These are phyloP conservation scores for Ceramica pisi DNA, from an alignment of 2,888 invertebrate genomes.

Conservation along the genomic window DNA sequence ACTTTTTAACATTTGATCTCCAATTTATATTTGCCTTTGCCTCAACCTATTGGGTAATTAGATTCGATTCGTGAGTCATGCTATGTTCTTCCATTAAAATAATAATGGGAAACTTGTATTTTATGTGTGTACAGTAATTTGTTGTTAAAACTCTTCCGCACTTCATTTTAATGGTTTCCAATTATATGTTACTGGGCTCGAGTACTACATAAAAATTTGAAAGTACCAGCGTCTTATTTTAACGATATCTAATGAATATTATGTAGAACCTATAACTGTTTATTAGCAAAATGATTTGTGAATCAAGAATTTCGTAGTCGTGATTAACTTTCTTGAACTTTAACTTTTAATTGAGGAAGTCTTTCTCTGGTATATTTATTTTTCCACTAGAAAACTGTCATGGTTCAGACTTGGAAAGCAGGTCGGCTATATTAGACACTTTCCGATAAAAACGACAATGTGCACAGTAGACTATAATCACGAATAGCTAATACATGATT, in stretches of 20 bases:
- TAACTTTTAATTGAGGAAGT: background rate
- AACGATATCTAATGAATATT: background rate
- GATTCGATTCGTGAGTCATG: slow-evolving; percentile 25
- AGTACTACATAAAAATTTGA: slow-evolving; percentile 10
- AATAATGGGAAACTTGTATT: slow-evolving; percentile 36
- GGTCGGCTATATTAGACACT: background rate
- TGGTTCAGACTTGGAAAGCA: background rate
- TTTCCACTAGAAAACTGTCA: background rate
- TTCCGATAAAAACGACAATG: background rate
- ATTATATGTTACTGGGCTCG: slow-evolving; percentile 30
- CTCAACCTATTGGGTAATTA: slow-evolving; percentile 19
- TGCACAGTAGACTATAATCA: background rate
- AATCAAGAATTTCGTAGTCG: slow-evolving; percentile 1
- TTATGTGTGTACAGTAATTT: slow-evolving; percentile 27
- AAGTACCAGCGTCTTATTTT: background rate
- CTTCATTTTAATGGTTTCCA: slow-evolving; percentile 50
- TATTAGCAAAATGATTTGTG: slow-evolving; percentile 12
- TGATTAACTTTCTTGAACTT: no score
- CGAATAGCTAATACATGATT: no score
- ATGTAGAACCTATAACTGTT: background rate
- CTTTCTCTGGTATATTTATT: slow-evolving; percentile 6
- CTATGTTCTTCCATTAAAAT: slow-evolving; percentile 34
- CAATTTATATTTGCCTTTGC: slow-evolving; percentile 1
- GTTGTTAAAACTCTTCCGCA: slow-evolving; percentile 47
- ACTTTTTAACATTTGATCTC: slow-evolving; percentile 6